Base-by-base conservation (phyloP, 2,888 invertebrate genomes). In the Euspilapteryx auroguttella region DNA sequence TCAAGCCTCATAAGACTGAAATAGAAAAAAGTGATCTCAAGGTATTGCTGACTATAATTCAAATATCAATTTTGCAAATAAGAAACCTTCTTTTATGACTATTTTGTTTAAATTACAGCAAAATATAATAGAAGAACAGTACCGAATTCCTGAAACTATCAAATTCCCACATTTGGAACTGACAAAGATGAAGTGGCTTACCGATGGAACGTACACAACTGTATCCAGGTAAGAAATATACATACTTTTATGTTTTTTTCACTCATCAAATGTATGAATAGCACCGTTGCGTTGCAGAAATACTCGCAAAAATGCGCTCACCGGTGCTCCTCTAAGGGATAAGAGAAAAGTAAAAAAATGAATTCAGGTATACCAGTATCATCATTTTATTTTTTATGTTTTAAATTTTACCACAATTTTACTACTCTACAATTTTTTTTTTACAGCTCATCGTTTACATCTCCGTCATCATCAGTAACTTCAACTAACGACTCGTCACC, bases 161-260 rank as follows among this genome's bases (percentile, higher is more conserved):
- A n/a, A n/a, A n/a, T n/a, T n/a, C n/a, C n/a, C n/a, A n/a, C n/a
- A n/a, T 27, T 38, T 71, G 3, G 59, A 61, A 38, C 37, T 69
- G 21, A 71, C 69, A 1, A 63, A 62, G 49, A 68, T 65, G 63
- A 68, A 62, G 36, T 73, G 73, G 71, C 53, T 73, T 2, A 55
- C 57, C 9, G 66, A 69, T 40, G 49, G 47, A 9, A 47, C 47
- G 12, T 48, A 50, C n/a, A n/a, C n/a, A n/a, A n/a, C n/a, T n/a
- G n/a, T n/a, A n/a, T n/a, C n/a, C n/a, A n/a, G n/a, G n/a, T n/a
- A n/a, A n/a, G n/a, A n/a, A n/a, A n/a, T n/a, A n/a, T n/a, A n/a
- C n/a, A n/a, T n/a, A n/a, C n/a, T n/a, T n/a, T n/a, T n/a, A n/a
- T n/a, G n/a, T n/a, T n/a, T n/a, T n/a, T n/a, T n/a, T n/a, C n/a